These are phyloP conservation scores for Drosophila engyochracea DNA, from an alignment of 2,888 invertebrate species.

Conservation along the genomic window DNA sequence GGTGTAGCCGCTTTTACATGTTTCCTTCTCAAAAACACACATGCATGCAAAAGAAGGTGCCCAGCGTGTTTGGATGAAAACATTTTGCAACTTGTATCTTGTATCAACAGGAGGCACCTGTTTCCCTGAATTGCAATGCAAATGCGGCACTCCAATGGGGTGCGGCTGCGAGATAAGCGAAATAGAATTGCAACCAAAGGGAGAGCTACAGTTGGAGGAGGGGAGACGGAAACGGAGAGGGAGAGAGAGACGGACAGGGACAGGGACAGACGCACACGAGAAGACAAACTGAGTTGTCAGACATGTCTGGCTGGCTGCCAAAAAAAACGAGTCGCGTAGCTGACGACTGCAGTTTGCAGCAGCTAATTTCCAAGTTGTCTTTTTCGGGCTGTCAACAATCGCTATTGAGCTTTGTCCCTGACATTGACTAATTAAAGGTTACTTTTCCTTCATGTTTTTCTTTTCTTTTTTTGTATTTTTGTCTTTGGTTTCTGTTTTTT, in stretches of 20 bases:
- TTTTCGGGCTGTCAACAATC: constrained; percentile 39
- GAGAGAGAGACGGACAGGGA: neutral
- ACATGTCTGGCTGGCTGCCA: constrained; percentile 56
- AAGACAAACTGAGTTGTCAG: constrained; percentile 27
- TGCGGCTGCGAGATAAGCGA: neutral
- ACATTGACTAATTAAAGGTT: constrained; percentile 62
- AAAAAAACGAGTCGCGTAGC: neutral
- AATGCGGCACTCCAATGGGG: constrained; percentile 37
- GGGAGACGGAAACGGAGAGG: neutral
- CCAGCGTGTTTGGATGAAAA: neutral
- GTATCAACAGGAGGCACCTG: constrained; percentile 34
- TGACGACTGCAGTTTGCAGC: neutral
- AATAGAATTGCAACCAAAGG: neutral
- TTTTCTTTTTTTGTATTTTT: constrained; percentile 6
- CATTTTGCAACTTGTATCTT: neutral
- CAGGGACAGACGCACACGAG: neutral
- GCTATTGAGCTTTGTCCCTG: constrained; percentile 33
- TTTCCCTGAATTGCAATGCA: constrained; percentile 33
- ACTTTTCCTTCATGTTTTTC: neutral
- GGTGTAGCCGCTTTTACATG: neutral
- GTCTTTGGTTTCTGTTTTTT: neutral
- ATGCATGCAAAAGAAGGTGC: neutral
- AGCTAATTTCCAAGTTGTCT: constrained; percentile 2
- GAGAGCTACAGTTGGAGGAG: too few species aligned
- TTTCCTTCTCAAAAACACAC: neutral